These are phyloP conservation scores for Riptortus pedestris DNA, from an alignment of 1,140 invertebrate genomes.

Conservation along the genomic window DNA sequence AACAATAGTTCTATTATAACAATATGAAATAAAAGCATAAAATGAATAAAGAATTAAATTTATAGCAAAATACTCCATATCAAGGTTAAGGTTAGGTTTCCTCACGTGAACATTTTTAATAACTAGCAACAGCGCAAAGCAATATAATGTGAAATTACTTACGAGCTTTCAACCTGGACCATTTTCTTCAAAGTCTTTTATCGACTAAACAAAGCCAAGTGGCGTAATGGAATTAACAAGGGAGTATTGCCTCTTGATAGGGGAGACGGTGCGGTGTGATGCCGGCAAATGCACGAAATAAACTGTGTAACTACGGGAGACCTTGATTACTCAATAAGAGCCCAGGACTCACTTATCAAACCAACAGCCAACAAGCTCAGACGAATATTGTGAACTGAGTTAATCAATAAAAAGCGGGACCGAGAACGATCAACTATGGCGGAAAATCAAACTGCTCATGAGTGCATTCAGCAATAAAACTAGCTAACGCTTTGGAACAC, in stretches of 20 bases:
- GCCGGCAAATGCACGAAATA: background rate
- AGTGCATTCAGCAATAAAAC: background rate
- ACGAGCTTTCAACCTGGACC: background rate
- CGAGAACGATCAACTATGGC: slow-evolving; percentile 4
- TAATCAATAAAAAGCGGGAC: slow-evolving; percentile 15
- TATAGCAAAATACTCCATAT: no score
- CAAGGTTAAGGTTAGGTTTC: slow-evolving; percentile 12
- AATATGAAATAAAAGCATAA: no score
- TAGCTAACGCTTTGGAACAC: background rate
- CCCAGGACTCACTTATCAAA: no score
- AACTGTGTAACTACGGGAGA: background rate
- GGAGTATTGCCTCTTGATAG: no score
- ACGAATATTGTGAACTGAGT: no score
- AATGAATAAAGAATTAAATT: no score
- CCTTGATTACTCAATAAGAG: background rate
- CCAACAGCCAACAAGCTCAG: no score
- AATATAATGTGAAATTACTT: slow-evolving; percentile 5
- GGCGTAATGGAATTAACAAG: background rate
- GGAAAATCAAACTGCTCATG: no score
- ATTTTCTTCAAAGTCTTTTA: background rate
- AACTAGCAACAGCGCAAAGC: background rate
- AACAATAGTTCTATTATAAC: no score
- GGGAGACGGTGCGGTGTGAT: no score
- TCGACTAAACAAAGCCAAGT: background rate
- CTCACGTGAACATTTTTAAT: background rate